Percentiles rank a stretch among this genome's conserved stretches.
These are phyloP conservation scores for Eurytoma adleriae DNA, from an alignment of 2,888 invertebrate species.

Conservation along the genomic window DNA sequence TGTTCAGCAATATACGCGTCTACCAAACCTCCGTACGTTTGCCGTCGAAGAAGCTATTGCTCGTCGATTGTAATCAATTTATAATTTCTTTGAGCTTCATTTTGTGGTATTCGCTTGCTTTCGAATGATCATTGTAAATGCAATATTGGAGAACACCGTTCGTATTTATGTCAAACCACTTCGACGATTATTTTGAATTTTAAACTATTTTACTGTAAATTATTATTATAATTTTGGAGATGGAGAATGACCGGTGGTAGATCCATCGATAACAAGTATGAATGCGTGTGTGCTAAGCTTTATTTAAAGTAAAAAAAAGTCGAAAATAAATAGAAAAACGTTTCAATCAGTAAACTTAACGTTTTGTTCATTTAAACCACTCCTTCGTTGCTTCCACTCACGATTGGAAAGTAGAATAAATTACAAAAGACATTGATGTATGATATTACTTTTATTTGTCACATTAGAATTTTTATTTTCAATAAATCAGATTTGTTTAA, in stretches of 20 bases:
- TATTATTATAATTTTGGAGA: slow-evolving; percentile 57
- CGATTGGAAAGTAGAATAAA: background rate
- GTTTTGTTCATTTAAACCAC: slow-evolving; percentile 20
- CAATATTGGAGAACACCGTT: slow-evolving; percentile 38
- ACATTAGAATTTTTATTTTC: slow-evolving; percentile 34
- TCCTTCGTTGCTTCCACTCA: background rate
- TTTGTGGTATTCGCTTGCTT: slow-evolving; percentile 22
- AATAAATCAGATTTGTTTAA: slow-evolving; percentile 32
- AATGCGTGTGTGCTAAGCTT: slow-evolving; percentile 72
- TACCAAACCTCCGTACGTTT: slow-evolving; percentile 24
- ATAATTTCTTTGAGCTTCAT: slow-evolving; percentile 29
- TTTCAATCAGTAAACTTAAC: slow-evolving; percentile 48
- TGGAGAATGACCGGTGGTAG: slow-evolving; percentile 68
- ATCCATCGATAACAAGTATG: slow-evolving; percentile 71
- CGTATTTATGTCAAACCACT: slow-evolving; percentile 45
- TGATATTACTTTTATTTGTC: slow-evolving; percentile 40
- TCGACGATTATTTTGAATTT: slow-evolving; percentile 39
- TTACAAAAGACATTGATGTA: background rate
- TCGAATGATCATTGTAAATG: slow-evolving; percentile 38
- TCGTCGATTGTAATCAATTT: slow-evolving; percentile 41
- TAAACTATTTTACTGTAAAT: slow-evolving; percentile 49
- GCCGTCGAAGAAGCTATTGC: slow-evolving; percentile 44
- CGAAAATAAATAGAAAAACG: slow-evolving; percentile 54
- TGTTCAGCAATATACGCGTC: slow-evolving; percentile 47
- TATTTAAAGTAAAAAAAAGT: slow-evolving; percentile 68